Conservation (phyloP, 2,797 vertebrate genomes). For the Catamblyrhynchus diadema region DNA sequence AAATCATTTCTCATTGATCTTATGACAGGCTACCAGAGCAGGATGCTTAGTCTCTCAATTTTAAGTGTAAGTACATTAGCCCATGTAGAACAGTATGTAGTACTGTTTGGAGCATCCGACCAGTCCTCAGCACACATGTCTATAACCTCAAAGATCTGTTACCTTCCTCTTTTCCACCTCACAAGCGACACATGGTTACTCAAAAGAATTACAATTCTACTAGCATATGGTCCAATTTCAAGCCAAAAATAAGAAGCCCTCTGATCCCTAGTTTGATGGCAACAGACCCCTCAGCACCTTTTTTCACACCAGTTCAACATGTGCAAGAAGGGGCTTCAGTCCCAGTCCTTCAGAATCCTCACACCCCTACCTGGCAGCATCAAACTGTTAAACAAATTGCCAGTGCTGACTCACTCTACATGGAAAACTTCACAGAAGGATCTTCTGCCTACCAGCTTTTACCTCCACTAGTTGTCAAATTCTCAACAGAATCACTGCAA, state of each 20-base stretch:
- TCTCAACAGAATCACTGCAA: neutral
- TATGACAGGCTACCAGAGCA: neutral
- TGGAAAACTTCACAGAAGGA: neutral
- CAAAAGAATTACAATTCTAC: neutral
- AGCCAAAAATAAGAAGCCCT: neutral
- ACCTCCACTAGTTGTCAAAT: neutral
- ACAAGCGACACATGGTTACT: neutral
- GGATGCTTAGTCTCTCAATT: neutral
- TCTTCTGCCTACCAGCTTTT: neutral
- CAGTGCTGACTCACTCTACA: neutral
- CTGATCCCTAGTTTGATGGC: neutral
- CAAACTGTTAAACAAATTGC: neutral
- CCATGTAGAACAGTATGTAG: neutral
- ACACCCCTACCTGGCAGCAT: neutral
- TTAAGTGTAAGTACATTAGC: neutral
- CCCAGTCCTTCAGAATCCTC: neutral
- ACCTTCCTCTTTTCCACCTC: neutral
- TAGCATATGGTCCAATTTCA: neutral
- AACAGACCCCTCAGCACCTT: neutral
- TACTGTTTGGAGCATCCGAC: neutral
- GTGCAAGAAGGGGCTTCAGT: neutral
- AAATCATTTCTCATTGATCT: neutral
- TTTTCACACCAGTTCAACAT: neutral
- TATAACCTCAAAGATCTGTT: neutral
- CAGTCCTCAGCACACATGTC: neutral